Conservation (phyloP, 2,888 invertebrate genomes). For the Mechanitis mazaeus region DNA sequence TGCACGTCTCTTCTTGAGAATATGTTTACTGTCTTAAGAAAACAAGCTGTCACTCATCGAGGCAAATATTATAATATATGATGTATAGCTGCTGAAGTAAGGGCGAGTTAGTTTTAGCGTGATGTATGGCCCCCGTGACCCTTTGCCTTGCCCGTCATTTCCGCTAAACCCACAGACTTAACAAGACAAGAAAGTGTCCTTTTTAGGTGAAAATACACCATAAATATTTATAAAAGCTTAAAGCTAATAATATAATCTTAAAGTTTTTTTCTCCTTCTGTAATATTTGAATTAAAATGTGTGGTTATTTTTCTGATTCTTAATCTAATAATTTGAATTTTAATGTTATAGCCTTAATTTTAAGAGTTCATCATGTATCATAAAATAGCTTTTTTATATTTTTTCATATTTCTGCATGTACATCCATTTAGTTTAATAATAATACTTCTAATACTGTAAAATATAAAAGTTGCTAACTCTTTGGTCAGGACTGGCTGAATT, state of each 20-base stretch:
- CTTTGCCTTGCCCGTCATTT: constrained; percentile 43
- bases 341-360: too few relatives aligned
- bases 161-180: constrained; percentile 29
- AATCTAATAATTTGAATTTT: too few relatives aligned
- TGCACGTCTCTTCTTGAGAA: too few relatives aligned
- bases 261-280: neutral
- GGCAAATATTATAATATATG: constrained; percentile 21
- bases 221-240: too few relatives aligned
- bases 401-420: neutral
- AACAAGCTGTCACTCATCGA: neutral
- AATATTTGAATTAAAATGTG: too few relatives aligned
- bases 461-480: constrained; percentile 12
- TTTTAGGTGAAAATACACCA: neutral
- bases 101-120: constrained; percentile 26
- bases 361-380: too few relatives aligned
- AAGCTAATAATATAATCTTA: too few relatives aligned
- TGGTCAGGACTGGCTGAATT: constrained; percentile 22
- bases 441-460: neutral
- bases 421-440: neutral
- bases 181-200: neutral
- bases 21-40: neutral
- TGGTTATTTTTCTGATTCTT: too few relatives aligned
- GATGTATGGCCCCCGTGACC: constrained; percentile 43
- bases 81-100: constrained; percentile 27
- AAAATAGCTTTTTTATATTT: neutral